Evolutionary conservation across 2,113 vertebrate species (phyloP), one percentile per base, ranked within the genome.

Genomic region (Prunella fulvescens): DNA sequence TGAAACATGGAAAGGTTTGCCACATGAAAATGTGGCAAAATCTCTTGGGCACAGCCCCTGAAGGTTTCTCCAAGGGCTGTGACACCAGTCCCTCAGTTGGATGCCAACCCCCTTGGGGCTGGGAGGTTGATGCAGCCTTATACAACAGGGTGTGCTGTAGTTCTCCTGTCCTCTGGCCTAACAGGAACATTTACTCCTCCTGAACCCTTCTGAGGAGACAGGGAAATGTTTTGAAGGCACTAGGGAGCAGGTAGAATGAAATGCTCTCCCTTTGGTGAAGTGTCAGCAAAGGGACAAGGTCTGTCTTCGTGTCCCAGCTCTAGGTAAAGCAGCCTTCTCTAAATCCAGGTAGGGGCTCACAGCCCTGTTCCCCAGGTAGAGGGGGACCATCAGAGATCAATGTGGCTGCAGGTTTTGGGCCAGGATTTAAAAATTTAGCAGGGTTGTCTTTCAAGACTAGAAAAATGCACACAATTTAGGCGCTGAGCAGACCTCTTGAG

Each of bases 41-140:
- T 26, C 31, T 56, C 53, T 44, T 48, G 29, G 19, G 19, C 40
- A 8, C 40, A 20, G 7, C 4, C 26, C 35, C 8, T 31, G 57
- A 42, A 64, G 17, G 37, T 69, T 86, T 67, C 44, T 95, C 9
- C 60, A 37, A 79, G 28, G 13, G 12, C 26, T 79, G 19, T n/a
- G 40, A 31, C 7, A 4, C 19, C n/a, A 37, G 9, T n/a, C 31
- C 16, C n/a, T 79, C 0, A 0, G 17, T 24, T 83, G 20, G 48
- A 20, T 26, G 1, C 28, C 1, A 1, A 3, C 3, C 11, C 5
- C 4, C 0, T 35, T 0, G 0, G 14, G 31, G 2, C 1, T 73
- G 58, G 31, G 45, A 70, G 8, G 29, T 29, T 2, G 3, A 44
- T 0, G 1, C 19, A 45, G 24, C 24, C 31, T 81, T n/a, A 23